These are phyloP conservation scores for Eupithecia tripunctaria DNA, from an alignment of 2,888 invertebrate genomes.

Conservation along the genomic window DNA sequence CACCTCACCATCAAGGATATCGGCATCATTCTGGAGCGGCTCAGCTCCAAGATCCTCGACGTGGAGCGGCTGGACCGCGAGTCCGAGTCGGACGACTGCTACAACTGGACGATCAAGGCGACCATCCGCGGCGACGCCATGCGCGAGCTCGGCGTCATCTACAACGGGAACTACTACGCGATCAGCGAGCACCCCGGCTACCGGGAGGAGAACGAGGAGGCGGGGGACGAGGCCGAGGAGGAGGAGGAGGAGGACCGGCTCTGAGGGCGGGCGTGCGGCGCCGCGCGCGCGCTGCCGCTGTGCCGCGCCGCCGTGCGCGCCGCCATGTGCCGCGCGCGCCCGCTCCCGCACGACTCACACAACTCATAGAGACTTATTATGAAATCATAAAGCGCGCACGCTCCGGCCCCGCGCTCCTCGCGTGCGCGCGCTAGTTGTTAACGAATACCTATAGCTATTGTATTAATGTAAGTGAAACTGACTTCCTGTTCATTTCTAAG, in stretches of 20 bases:
- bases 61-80: conserved; percentile 96
- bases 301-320: conserved; percentile 53
- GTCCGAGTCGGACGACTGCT: conserved; percentile 96
- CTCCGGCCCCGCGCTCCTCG: conserved; percentile 54
- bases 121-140: conserved; percentile 96
- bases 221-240: conserved; percentile 92
- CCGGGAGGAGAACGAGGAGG: conserved; percentile 94
- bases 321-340: conserved; percentile 55
- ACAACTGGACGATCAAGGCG: conserved; percentile 98
- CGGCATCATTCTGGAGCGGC: conserved; percentile 95
- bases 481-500: conserved; percentile 82
- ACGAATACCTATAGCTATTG: conserved; percentile 59
- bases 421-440: conserved; percentile 67
- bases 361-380: conserved; percentile 74
- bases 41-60: conserved; percentile 96
- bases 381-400: conserved; percentile 64
- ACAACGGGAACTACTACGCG: conserved; percentile 97
- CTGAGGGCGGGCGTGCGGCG: conserved; percentile 85
- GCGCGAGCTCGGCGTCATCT: conserved; percentile 95
- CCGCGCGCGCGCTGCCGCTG: conserved; percentile 72
- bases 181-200: conserved; percentile 97
- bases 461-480: conserved; percentile 81
- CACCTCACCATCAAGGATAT: conserved; percentile 97
- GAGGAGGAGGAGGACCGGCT: conserved; percentile 91
- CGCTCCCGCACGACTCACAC: conserved; percentile 38